Evolutionary conservation across 2,888 invertebrate genomes (phyloP), one percentile per base, ranked within the genome.

Genomic region (Ormyrus pomaceus): DNA sequence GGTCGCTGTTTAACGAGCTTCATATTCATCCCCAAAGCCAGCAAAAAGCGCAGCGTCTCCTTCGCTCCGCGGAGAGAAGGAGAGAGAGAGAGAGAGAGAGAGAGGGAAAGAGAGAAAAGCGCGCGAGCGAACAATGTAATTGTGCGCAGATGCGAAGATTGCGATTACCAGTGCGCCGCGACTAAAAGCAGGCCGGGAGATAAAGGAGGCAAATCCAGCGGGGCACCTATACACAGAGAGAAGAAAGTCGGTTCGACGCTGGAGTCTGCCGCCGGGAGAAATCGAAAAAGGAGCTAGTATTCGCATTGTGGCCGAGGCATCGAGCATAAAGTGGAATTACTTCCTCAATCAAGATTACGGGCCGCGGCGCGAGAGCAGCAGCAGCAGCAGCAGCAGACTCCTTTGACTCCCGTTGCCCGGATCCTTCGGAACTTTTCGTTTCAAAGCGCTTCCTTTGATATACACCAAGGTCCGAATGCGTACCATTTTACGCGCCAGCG

Each of bases 401-500:
- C 72, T 77, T 72, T 72, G 72, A 72, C 50, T 65, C 65, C 19
- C 19, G 19, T 65, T 10, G 19, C 34, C 10, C 10, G 61, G 34
- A 34, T 34, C 7, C 51, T 46, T 6, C 58, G 59, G n/a, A 56
- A 50, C 13, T 65, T 19, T 65, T 65, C 51, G 73, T 4, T 34
- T 34, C 34, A 34, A 34, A 34, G 34, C 55, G 53, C n/a, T 73
- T 73, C 70, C 64, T 77, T 65, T 70, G 77, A 71, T 55, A 48
- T 45, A 19, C 19, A 10, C 45, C 69, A 34, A 72, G 74, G 58
- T 66, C 59, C 65, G 19, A 34, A 34, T 34, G 34, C 34, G 75
- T 80, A 81, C 83, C 83, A 79, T 83, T 83, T 83, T 76, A 76
- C 79, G 1, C 45, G 59, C 56, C 19, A 13, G 7, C 50, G 45